A percentile compares a stretch with the other conserved stretches of the same genome.
phyloP scores from a whole-genome alignment of 2,888 invertebrate genomes.

The Boloria selene region DNA sequence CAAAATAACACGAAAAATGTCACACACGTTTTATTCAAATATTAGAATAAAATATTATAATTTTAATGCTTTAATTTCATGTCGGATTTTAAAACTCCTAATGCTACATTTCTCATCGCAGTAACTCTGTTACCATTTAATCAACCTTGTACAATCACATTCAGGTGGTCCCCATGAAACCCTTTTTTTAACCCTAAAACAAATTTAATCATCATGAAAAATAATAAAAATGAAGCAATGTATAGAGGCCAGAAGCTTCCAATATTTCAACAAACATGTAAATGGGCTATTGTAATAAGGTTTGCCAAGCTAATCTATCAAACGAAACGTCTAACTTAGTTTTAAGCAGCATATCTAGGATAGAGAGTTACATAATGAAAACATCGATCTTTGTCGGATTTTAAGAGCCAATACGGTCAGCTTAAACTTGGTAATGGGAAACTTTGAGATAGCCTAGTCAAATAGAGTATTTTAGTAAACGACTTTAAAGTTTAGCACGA shows the following conservation, averaged over 20 bases:
- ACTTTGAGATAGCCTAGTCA: slow-evolving; percentile 28
- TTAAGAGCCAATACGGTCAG: slow-evolving; percentile 38
- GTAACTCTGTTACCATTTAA: slow-evolving; percentile 30
- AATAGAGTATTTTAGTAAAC: slow-evolving; percentile 15
- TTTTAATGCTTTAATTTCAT: slow-evolving; percentile 16
- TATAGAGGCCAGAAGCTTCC: neutral
- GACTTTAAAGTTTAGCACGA: neutral
- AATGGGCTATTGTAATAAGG: slow-evolving; percentile 24
- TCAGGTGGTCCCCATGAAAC: slow-evolving; percentile 28
- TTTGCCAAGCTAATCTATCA: slow-evolving; percentile 37
- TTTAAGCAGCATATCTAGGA: slow-evolving; percentile 35
- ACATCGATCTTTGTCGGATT: slow-evolving; percentile 41
- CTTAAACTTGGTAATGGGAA: slow-evolving; percentile 28
- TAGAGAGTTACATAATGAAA: slow-evolving; percentile 39
- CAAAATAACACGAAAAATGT: too few species aligned
- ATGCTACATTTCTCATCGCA: slow-evolving; percentile 16
- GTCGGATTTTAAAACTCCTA: slow-evolving; percentile 21
- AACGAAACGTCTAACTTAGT: slow-evolving; percentile 35
- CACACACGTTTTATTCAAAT: neutral
- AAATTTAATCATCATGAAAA: slow-evolving; percentile 33
- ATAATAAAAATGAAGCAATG: slow-evolving; percentile 20
- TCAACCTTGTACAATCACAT: slow-evolving; percentile 34
- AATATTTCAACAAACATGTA: neutral
- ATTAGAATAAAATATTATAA: slow-evolving; percentile 7
- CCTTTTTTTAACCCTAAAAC: slow-evolving; percentile 28